Evolutionary conservation across 2,888 invertebrate species (phyloP), one percentile per base, ranked within the genome.

Genomic region (Synergus umbraculus): DNA sequence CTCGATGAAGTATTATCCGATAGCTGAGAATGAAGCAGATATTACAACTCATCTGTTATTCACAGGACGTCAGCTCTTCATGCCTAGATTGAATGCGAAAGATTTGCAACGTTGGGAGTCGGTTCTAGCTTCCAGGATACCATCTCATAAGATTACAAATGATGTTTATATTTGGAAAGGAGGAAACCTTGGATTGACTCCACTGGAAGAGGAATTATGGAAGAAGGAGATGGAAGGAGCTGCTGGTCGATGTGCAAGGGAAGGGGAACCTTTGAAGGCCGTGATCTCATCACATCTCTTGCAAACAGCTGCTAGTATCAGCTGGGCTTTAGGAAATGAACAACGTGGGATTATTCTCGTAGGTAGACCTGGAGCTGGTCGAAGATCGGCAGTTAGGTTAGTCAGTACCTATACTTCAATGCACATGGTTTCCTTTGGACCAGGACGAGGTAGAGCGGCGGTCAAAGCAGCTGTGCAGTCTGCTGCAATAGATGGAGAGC

Each of bases 401-500:
- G 87, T 89, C 2, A 88, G 90, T 0, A 86, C 86, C 8, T 83
- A 87, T 18, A 88, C 89, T 12, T 88, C 89, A 0, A 81, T 89
- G n/a, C 86, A 87, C n/a, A 79, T 92, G 7, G 87, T 92, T 13
- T 90, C 90, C 64, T 88, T 89, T 5, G 92, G 89, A 73, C 91
- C 92, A 46, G 91, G 92, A 89, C 93, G 95, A 84, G 95, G 96
- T 46, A 98, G 98, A 65, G 94, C 95, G 76, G 97, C 98, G 0
- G 94, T 98, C 58, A 94, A 97, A 87, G 96, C 96, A 13, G 96
- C 97, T 0, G 94, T 97, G 0, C 95, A 97, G 92, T 91, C 93
- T 64, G 95, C 96, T n/a, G 97, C 96, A 41, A 92, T 97, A 69
- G 97, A 97, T 79, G 95, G 95, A 18, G 96, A 97, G 90, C 94